phyloP scores from a whole-genome alignment of 2,888 invertebrate species.

The Tortricodes alternella region DNA sequence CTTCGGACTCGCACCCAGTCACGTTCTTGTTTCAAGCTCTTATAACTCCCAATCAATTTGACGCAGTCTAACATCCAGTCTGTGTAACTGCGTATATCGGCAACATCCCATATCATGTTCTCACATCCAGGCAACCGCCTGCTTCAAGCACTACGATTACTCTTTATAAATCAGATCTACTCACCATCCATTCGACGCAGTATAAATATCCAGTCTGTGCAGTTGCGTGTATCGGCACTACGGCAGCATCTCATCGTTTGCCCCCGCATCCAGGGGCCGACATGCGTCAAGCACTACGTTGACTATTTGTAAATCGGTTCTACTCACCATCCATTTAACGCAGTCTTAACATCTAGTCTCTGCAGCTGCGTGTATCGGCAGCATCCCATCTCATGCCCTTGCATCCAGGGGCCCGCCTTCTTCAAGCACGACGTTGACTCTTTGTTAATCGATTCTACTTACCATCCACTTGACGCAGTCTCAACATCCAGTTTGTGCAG shows the following conservation, averaged over 20 bases:
- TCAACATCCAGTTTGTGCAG: constrained; percentile 94
- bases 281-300: too few species aligned
- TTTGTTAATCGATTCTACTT: constrained; percentile 45
- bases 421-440: too few species aligned
- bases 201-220: constrained; percentile 94
- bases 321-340: constrained; percentile 93
- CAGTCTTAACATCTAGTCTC: constrained; percentile 94
- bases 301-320: too few species aligned
- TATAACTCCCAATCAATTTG: constrained; percentile 94
- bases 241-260: constrained; percentile 96
- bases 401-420: constrained; percentile 81
- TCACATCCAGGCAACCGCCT: too few species aligned
- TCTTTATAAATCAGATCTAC: too few species aligned
- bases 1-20: constrained; percentile 90
- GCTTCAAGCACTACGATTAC: too few species aligned
- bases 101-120: constrained; percentile 96
- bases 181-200: constrained; percentile 95
- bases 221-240: constrained; percentile 94
- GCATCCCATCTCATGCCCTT: constrained; percentile 94
- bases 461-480: constrained; percentile 96
- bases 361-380: constrained; percentile 94
- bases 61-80: constrained; percentile 93
- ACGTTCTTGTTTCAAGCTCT: too few species aligned
- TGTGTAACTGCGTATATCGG: constrained; percentile 95
- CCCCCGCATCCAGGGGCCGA: too few species aligned